These are phyloP conservation scores for Metopia argyrocephala DNA, from an alignment of 2,888 invertebrate genomes.

Conservation along the genomic window DNA sequence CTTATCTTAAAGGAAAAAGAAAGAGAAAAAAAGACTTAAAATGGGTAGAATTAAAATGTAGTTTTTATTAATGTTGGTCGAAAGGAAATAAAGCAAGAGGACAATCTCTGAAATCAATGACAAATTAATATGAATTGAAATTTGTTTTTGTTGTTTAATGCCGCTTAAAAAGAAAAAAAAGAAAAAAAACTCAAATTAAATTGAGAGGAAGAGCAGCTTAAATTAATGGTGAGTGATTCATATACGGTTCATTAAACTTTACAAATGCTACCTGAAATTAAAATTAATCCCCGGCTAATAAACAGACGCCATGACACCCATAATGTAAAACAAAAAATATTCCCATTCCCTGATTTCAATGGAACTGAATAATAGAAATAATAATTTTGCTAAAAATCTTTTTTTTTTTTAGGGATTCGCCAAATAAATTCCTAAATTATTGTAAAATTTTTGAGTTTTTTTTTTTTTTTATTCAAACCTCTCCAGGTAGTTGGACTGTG, in stretches of 20 bases:
- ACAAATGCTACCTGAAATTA: slow-evolving; percentile 60
- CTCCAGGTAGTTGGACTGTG: slow-evolving; percentile 1
- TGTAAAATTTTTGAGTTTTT: neutral
- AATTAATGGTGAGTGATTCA: neutral
- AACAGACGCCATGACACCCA: slow-evolving; percentile 45
- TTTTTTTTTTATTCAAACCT: slow-evolving; percentile 3
- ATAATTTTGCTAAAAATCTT: too few relatives aligned
- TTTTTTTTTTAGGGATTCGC: too few relatives aligned
- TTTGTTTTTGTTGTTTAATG: slow-evolving; percentile 28
- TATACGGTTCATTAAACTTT: slow-evolving; percentile 60
- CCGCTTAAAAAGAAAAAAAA: slow-evolving; percentile 32
- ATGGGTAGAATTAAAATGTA: slow-evolving; percentile 14
- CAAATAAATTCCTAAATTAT: too few relatives aligned
- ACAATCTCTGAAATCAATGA: slow-evolving; percentile 62
- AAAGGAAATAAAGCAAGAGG: slow-evolving; percentile 27
- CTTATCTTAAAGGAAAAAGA: slow-evolving; percentile 1
- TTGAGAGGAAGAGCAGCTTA: neutral
- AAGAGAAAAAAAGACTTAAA: neutral
- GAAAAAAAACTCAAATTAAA: neutral
- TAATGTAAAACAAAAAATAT: slow-evolving; percentile 8
- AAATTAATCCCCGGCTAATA: slow-evolving; percentile 48
- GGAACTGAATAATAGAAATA: too few relatives aligned
- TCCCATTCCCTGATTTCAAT: too few relatives aligned
- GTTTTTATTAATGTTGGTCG: slow-evolving; percentile 7
- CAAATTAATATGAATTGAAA: slow-evolving; percentile 64